Evolutionary conservation across 1,140 invertebrate genomes (phyloP).

Genomic region (Mercenaria mercenaria): DNA sequence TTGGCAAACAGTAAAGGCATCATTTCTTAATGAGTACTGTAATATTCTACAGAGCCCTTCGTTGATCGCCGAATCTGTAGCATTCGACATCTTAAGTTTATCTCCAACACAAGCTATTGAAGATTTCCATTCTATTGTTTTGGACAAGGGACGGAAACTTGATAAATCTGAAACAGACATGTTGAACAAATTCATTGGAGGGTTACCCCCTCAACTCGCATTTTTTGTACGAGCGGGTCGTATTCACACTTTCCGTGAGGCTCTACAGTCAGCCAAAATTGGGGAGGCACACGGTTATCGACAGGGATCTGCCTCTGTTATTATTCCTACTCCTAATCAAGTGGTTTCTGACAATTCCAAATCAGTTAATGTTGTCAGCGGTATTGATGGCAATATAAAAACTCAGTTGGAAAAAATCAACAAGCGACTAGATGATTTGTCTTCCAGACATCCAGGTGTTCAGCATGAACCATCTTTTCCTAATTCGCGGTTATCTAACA

Average conservation of each 20-base stretch:
- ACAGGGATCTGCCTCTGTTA: neutral
- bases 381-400: too few species aligned
- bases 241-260: neutral
- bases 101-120: neutral
- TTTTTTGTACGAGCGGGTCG: neutral
- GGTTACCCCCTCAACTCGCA: neutral
- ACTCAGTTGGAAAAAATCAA: too few species aligned
- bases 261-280: constrained; percentile 29
- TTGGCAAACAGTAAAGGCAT: neutral
- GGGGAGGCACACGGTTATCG: neutral
- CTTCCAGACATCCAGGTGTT: too few species aligned
- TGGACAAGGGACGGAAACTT: neutral
- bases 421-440: too few species aligned
- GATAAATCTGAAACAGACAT: neutral
- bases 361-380: too few species aligned
- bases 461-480: too few species aligned
- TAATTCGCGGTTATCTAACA: too few species aligned
- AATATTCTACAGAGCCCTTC: neutral
- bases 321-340: too few species aligned
- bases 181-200: neutral
- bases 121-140: neutral
- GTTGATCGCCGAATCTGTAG: neutral
- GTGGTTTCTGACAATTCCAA: too few species aligned
- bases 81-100: neutral
- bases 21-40: neutral